A percentile compares a stretch with the other conserved stretches of the same genome.
These are phyloP conservation scores for Strigops habroptila DNA, from an alignment of 2,113 vertebrate species.

Conservation along the genomic window DNA sequence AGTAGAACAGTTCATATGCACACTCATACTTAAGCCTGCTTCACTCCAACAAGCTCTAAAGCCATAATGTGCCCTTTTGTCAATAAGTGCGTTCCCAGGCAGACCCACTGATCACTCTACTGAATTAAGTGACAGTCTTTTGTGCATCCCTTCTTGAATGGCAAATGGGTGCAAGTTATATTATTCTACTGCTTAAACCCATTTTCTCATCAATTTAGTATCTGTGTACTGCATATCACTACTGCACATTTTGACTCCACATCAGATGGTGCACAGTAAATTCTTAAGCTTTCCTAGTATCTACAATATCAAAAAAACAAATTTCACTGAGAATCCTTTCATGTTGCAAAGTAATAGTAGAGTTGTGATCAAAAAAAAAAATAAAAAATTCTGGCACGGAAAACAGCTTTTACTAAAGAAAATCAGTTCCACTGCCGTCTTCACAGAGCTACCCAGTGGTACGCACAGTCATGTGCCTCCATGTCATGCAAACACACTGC, in stretches of 20 bases:
- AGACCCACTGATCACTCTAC: slow-evolving; percentile 10
- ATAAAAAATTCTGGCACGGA: not conserved
- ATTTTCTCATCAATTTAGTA: not conserved
- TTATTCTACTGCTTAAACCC: not conserved
- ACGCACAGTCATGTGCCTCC: not conserved
- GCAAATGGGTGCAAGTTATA: slow-evolving; percentile 15
- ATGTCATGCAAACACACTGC: not conserved
- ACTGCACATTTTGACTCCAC: not conserved
- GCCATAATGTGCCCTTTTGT: not conserved
- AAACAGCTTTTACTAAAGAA: not conserved
- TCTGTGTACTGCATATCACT: not conserved
- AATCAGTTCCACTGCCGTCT: not conserved
- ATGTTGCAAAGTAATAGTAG: not conserved
- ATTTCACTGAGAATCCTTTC: not conserved
- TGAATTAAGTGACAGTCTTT: slow-evolving; percentile 55
- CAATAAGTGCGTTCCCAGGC: not conserved
- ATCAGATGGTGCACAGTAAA: not conserved
- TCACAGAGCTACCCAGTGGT: not conserved
- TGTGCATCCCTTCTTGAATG: slow-evolving; percentile 22
- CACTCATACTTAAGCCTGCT: slow-evolving; percentile 2
- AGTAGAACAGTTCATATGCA: not conserved
- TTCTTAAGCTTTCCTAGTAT: not conserved
- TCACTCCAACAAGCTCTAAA: slow-evolving; percentile 13
- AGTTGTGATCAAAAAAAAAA: not conserved
- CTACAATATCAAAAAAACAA: not conserved